Evolutionary conservation across 2,113 vertebrate genomes (phyloP).

Genomic region (Peromyscus californicus): DNA sequence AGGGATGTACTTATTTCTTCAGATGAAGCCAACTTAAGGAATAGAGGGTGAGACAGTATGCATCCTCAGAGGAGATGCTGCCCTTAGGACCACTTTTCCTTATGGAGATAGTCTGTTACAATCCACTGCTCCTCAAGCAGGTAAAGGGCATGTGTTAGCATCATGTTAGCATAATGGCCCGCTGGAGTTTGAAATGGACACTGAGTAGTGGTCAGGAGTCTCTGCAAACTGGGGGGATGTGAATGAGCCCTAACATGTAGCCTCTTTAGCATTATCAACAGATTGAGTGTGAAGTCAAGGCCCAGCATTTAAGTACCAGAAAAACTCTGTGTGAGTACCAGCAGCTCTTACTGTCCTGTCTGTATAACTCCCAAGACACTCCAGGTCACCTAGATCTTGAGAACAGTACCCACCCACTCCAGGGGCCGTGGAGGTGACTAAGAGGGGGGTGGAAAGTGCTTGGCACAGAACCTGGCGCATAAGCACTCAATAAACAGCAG

Average conservation of each 20-base stretch:
- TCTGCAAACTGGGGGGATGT: neutral
- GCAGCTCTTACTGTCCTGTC: neutral
- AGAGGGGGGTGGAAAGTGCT: too few relatives aligned
- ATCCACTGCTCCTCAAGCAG: neutral
- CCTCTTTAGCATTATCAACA: neutral
- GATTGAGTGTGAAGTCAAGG: neutral
- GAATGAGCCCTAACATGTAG: neutral
- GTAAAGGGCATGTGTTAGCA: neutral
- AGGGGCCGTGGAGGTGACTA: neutral
- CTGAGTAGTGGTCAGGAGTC: neutral
- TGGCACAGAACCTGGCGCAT: neutral
- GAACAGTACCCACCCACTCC: neutral
- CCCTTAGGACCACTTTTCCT: neutral
- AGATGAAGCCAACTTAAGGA: neutral
- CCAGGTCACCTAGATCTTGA: neutral
- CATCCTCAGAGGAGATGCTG: neutral
- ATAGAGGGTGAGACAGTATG: neutral
- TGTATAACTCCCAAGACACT: neutral
- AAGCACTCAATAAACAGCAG: neutral
- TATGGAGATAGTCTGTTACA: accelerated
- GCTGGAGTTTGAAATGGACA: neutral
- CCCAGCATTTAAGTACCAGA: neutral
- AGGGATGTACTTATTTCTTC: neutral
- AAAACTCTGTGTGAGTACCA: neutral
- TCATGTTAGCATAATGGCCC: neutral